Percentiles rank a stretch among this genome's conserved stretches.
These are phyloP conservation scores for Galemys pyrenaicus DNA, from an alignment of 2,113 vertebrate genomes.

Conservation along the genomic window DNA sequence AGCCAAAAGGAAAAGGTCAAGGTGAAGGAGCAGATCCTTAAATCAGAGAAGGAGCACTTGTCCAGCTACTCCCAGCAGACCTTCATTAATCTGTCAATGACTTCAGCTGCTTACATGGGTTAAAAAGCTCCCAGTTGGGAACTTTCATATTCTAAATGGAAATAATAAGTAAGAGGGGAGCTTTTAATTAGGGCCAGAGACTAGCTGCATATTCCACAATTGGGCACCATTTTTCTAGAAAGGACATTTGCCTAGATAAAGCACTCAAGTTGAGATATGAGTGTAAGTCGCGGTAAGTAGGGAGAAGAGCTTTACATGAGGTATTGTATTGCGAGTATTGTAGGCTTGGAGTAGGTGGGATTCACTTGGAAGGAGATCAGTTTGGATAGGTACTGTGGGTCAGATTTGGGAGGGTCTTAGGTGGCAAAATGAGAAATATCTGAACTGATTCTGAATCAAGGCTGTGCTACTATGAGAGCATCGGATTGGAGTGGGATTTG, in stretches of 20 bases:
- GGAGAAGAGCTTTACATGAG: neutral
- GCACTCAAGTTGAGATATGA: neutral
- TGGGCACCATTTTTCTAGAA: neutral
- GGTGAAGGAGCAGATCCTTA: neutral
- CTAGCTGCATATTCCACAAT: neutral
- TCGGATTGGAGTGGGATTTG: neutral
- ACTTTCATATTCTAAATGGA: neutral
- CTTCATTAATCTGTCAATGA: neutral
- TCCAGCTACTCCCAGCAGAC: neutral
- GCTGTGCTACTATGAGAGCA: neutral
- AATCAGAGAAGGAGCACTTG: neutral
- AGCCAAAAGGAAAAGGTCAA: neutral
- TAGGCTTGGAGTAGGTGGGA: neutral
- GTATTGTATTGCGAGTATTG: neutral
- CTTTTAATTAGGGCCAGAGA: neutral
- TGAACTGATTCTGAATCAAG: neutral
- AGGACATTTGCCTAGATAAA: neutral
- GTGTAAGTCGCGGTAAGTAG: neutral
- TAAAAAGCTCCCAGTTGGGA: neutral
- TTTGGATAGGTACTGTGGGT: neutral
- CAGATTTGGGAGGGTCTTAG: neutral
- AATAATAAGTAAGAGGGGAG: neutral
- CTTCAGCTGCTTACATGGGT: neutral
- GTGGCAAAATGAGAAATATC: neutral
- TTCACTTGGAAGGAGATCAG: neutral